Evolutionary conservation across 2,797 vertebrate species (phyloP).

Genomic region (Chelonia mydas): DNA sequence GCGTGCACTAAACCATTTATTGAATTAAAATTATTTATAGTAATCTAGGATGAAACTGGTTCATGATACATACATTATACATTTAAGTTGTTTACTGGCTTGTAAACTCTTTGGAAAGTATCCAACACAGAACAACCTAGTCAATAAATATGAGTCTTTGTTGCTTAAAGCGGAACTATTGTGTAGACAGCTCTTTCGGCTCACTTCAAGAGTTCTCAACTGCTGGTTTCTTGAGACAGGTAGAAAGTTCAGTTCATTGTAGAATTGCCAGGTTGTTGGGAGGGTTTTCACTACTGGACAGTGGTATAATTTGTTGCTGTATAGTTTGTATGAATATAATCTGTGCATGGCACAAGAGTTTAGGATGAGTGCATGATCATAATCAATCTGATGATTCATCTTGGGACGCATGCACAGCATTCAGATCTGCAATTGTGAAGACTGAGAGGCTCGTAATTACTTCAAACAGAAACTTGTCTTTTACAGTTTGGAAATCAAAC

Average conservation of each 20-base stretch:
- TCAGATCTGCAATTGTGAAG: constrained; percentile 46
- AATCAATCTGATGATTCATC: constrained; percentile 63
- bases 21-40: neutral
- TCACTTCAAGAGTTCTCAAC: neutral
- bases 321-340: neutral
- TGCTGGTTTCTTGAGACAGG: neutral
- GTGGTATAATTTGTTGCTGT: constrained; percentile 41
- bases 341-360: neutral
- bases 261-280: neutral
- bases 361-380: constrained; percentile 33
- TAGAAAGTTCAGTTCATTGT: neutral
- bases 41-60: neutral
- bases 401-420: constrained; percentile 36
- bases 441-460: constrained; percentile 63
- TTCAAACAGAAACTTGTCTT: constrained; percentile 41
- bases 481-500: constrained; percentile 34
- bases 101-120: constrained; percentile 1
- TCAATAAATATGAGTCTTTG: neutral
- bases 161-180: neutral
- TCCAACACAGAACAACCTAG: neutral
- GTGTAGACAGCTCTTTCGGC: neutral
- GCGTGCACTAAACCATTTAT: neutral
- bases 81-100: neutral
- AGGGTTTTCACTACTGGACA: neutral
- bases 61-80: neutral